These are phyloP conservation scores for Poicephalus gulielmi DNA, from an alignment of 2,113 vertebrate genomes.

Conservation along the genomic window DNA sequence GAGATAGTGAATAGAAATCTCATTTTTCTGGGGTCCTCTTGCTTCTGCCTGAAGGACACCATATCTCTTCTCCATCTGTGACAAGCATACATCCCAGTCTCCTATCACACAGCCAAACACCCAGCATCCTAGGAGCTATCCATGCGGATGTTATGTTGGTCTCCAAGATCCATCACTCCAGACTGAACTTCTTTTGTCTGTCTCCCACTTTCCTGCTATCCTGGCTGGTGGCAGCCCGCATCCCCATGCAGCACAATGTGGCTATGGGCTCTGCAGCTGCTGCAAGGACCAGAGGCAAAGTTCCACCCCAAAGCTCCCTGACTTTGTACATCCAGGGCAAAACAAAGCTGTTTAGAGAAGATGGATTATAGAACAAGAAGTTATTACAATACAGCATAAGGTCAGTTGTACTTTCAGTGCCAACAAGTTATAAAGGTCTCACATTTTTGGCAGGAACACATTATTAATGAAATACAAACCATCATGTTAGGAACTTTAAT, in stretches of 20 bases:
- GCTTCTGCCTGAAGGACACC: neutral
- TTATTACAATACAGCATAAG: conserved; percentile 1
- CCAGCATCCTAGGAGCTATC: rapidly evolving
- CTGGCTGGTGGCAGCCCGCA: rapidly evolving
- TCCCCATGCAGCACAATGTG: rapidly evolving
- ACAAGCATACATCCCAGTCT: neutral
- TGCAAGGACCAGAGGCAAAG: neutral
- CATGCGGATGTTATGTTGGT: too few relatives aligned
- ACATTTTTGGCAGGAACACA: conserved; percentile 29
- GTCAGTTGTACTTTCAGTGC: conserved; percentile 14
- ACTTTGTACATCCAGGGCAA: neutral
- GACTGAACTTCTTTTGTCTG: neutral
- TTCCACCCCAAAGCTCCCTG: neutral
- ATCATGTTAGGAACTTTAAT: neutral
- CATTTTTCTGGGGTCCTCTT: neutral
- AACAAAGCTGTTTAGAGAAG: neutral
- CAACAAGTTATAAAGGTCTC: conserved; percentile 8
- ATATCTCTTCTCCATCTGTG: rapidly evolving
- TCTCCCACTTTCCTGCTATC: neutral
- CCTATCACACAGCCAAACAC: neutral
- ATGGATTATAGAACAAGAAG: neutral
- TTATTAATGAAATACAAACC: conserved; percentile 21
- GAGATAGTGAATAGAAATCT: neutral
- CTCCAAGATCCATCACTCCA: neutral
- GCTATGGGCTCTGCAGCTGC: neutral